A percentile compares a stretch with the other conserved stretches of the same genome.
phyloP scores from a whole-genome alignment of 2,888 invertebrate genomes.

The Aleiodes alternator region DNA sequence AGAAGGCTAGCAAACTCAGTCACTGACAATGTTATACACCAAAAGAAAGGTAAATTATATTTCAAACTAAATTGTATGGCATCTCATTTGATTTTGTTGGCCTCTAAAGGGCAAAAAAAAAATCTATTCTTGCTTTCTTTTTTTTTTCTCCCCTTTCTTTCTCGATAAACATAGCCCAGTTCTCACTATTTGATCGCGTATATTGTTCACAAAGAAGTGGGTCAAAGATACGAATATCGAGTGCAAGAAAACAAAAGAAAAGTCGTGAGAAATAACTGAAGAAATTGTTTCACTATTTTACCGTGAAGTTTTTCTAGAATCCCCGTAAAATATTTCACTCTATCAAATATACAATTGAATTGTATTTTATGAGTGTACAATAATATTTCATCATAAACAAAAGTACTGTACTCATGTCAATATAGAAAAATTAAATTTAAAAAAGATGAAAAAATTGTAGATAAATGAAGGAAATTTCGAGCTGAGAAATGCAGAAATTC shows the following conservation, averaged over 20 bases:
- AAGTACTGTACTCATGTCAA: neutral
- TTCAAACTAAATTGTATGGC: too few species aligned
- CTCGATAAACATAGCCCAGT: neutral
- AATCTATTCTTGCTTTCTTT: neutral
- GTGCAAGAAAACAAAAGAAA: slow-evolving; percentile 31
- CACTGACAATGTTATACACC: too few species aligned
- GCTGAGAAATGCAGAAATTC: too few species aligned
- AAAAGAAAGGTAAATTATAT: too few species aligned
- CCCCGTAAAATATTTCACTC: neutral
- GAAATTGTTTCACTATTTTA: slow-evolving; percentile 17
- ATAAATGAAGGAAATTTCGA: too few species aligned
- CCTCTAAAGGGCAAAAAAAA: slow-evolving; percentile 1
- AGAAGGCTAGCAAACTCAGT: neutral
- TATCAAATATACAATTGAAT: slow-evolving; percentile 16
- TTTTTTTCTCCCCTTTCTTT: too few species aligned
- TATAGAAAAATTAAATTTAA: too few species aligned
- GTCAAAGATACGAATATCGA: slow-evolving; percentile 25
- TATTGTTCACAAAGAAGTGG: slow-evolving; percentile 22
- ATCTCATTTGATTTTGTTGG: too few species aligned
- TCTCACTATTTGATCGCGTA: slow-evolving; percentile 12
- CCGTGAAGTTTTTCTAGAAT: slow-evolving; percentile 8
- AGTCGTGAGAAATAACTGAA: slow-evolving; percentile 9
- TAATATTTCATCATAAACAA: neutral
- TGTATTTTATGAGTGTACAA: neutral
- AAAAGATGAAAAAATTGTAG: too few species aligned